A percentile compares a stretch with the other conserved stretches of the same genome.
These are phyloP conservation scores for Penaeus indicus DNA, from an alignment of 1,140 invertebrate species.

Conservation along the genomic window DNA sequence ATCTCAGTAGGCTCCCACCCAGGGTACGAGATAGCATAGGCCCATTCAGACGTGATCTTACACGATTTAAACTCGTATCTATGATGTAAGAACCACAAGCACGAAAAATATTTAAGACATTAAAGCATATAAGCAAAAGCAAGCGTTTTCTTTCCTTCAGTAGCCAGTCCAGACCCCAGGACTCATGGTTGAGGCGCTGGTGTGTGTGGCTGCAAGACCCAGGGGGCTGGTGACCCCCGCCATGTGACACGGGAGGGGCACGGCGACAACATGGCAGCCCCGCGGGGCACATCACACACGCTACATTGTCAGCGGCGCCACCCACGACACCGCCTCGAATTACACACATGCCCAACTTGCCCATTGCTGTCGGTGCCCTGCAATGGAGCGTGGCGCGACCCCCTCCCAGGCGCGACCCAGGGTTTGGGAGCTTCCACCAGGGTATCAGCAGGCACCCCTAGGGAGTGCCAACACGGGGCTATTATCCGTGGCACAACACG, in stretches of 20 bases:
- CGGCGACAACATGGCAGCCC: conserved; percentile 41
- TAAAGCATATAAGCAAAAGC: conserved; percentile 15
- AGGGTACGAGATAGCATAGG: conserved; percentile 11
- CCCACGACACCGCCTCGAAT: conserved; percentile 39
- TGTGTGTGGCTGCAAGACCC: background rate
- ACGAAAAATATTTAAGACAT: conserved; percentile 1
- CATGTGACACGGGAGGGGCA: conserved; percentile 59
- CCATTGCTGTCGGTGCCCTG: background rate
- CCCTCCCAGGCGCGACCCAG: conserved; percentile 5
- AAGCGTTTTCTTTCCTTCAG: background rate
- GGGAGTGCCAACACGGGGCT: background rate
- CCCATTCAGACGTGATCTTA: background rate
- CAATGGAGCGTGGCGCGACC: conserved; percentile 27
- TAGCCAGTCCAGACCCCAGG: background rate
- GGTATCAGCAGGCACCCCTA: background rate
- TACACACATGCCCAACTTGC: conserved; percentile 12
- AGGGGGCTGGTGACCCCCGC: conserved; percentile 58
- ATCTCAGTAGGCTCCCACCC: conserved; percentile 61
- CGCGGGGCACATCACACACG: conserved; percentile 51
- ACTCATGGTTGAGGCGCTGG: background rate
- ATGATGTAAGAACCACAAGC: background rate
- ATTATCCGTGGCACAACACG: conserved; percentile 15
- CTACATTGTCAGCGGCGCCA: conserved; percentile 58
- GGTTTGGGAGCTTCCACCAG: background rate
- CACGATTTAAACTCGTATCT: background rate